Base-by-base conservation (phyloP, 2,888 invertebrate species). In the Acrobasis consociella region DNA sequence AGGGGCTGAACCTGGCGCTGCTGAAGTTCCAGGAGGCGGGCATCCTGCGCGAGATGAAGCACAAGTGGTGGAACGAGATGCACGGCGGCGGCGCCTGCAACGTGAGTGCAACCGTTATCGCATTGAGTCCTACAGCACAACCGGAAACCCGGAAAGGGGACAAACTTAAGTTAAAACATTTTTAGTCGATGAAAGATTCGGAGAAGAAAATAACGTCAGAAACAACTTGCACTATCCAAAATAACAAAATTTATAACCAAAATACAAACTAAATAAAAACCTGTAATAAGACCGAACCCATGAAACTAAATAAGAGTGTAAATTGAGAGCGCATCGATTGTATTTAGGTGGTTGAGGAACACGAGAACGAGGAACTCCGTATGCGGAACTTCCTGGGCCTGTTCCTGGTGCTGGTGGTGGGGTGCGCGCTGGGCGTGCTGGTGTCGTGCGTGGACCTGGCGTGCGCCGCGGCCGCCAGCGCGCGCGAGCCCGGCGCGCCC, bases 51-150 rank as follows among this genome's bases (percentile, higher is more conserved):
- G 93, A 94, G 72, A 93, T 98, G 89, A 97, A 97, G 87, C 94
- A 95, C 64, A 96, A 95, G 79, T 98, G 98, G 98, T 98, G 98
- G 98, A 95, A 96, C 79, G 96, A 97, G 85, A 95, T 95, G 85
- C 93, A 96, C 68, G 96, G 95, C 15, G 96, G 96, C 49, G 95
- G 95, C 62, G 94, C 94, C 50, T 96, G 96, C 81, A 90, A 93
- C 85, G 96, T 95, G 86, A 17, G 51, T 22, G 10, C 10, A 17
- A 0, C 15, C 11, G 8, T 31, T 31, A 31, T 31, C 8, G 1
- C 8, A 31, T 31, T 31, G 31, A 31, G 7, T 31, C 31, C 31
- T 2, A 7, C 31, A 31, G 7, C 7, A 22, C 8, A 5, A 31
- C 7, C 31, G 31, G 31, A 31, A 31, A 31, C 31, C 31, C 5